Evolutionary conservation across 2,888 invertebrate species (phyloP), one percentile per base, ranked within the genome.

Genomic region (Miltochrista miniata): DNA sequence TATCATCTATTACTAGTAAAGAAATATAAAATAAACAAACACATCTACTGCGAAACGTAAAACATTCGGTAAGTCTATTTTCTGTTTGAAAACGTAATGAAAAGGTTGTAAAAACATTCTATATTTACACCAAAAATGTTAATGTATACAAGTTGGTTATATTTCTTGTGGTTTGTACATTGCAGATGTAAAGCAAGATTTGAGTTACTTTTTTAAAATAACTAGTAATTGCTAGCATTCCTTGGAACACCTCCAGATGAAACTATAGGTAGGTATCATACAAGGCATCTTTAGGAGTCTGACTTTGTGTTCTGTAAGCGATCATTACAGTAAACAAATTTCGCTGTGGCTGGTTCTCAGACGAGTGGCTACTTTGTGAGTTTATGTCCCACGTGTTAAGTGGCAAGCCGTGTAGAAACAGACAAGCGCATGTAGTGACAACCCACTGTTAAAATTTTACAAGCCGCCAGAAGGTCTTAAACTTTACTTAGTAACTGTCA

Each of bases 1-100:
- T 24, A 24, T 34, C 18, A 35, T 24, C 13, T 7, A 44, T 35
- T 13, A 29, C 34, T 10, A 24, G 24, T 11, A 34, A 30, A 38
- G 31, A 45, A 30, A 29, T 29, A 47, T 40, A 47, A 41, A 35
- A 43, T 46, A 56, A 48, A 48, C 40, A 52, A 8, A 10, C 12
- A 37, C 35, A 10, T 14, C n/a, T 52, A 40, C 54, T 5, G 30
- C 7, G 52, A 49, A 57, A 34, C 42, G 49, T 57, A 52, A 64
- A 63, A 54, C 52, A 48, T 59, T 40, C 30, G 31, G 46, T 52
- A 12, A 45, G 51, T 62, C 56, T 53, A 39, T 41, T 49, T 52
- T 46, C 38, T 52, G 43, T 45, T 15, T 34, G 30, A 37, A 46
- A 43, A 29, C 39, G 45, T 34, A 12, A 41, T 56, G 42, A 56